Conservation (phyloP, 1,140 invertebrate genomes). For the Leptonema lineaticorne region DNA sequence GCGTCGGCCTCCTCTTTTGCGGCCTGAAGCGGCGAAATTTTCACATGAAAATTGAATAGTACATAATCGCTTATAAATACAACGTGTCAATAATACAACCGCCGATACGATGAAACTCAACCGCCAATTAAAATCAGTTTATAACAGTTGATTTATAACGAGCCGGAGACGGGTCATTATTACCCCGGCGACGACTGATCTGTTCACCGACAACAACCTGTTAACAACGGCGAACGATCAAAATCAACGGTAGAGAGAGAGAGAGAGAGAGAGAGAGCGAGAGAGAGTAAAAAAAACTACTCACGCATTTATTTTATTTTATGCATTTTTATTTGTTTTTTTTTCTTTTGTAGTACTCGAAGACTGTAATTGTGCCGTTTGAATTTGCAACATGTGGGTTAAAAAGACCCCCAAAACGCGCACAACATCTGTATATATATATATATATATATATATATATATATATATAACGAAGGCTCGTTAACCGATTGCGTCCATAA, state of each 20-base stretch:
- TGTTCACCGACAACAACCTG: conserved; percentile 3
- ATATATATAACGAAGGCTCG: no score
- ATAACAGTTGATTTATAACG: conserved; percentile 19
- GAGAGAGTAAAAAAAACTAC: no score
- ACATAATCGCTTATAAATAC: conserved; percentile 19
- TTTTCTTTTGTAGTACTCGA: no score
- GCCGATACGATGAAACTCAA: neutral
- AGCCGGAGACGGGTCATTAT: conserved; percentile 5
- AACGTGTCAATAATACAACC: conserved; percentile 25
- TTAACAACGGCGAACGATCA: conserved; percentile 10
- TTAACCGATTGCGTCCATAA: neutral
- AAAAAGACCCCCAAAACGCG: no score
- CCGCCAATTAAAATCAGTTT: conserved; percentile 25
- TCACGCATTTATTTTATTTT: no score
- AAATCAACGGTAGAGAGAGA: no score
- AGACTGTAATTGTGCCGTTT: no score
- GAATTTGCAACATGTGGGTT: no score
- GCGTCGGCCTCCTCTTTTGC: neutral
- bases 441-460: no score
- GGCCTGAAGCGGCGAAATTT: neutral
- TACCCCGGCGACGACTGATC: conserved; percentile 9
- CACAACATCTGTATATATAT: no score
- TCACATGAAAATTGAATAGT: conserved; percentile 12
- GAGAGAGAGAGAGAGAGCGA: no score
- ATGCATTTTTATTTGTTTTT: no score